A percentile compares a stretch with the other conserved stretches of the same genome.
phyloP scores from a whole-genome alignment of 2,797 vertebrate genomes.

The Alosa sapidissima region DNA sequence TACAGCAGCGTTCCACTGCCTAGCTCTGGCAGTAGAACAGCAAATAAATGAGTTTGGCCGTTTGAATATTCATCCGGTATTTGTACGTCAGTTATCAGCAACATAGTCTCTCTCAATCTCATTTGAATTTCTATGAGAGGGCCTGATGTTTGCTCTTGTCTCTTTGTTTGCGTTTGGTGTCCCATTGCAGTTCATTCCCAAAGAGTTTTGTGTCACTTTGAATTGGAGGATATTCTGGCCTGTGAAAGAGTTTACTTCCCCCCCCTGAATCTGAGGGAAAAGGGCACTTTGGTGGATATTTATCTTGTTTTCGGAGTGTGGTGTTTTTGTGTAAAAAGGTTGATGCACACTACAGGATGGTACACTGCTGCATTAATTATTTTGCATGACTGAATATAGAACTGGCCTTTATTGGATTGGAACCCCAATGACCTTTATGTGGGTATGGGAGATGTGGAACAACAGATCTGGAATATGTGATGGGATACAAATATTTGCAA shows the following conservation, averaged over 20 bases:
- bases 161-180: not conserved
- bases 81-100: conserved; percentile 45
- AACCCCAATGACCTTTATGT: not conserved
- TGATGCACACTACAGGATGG: not conserved
- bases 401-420: not conserved
- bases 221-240: not conserved
- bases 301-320: not conserved
- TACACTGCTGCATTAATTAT: not conserved
- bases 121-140: conserved; percentile 50
- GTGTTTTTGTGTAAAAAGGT: not conserved
- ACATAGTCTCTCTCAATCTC: conserved; percentile 48
- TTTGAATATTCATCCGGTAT: conserved; percentile 57
- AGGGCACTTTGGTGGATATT: not conserved
- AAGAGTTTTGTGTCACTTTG: conserved; percentile 14
- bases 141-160: not conserved
- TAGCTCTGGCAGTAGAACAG: conserved; percentile 40
- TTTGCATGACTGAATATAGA: not conserved
- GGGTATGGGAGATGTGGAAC: not conserved
- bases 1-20: conserved; percentile 24
- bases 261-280: not conserved
- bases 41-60: conserved; percentile 44
- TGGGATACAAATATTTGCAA: not conserved
- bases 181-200: not conserved
- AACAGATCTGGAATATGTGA: not conserved
- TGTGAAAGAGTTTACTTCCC: not conserved